Conservation (phyloP, 2,888 invertebrate genomes). For the Macrophya annulata region DNA sequence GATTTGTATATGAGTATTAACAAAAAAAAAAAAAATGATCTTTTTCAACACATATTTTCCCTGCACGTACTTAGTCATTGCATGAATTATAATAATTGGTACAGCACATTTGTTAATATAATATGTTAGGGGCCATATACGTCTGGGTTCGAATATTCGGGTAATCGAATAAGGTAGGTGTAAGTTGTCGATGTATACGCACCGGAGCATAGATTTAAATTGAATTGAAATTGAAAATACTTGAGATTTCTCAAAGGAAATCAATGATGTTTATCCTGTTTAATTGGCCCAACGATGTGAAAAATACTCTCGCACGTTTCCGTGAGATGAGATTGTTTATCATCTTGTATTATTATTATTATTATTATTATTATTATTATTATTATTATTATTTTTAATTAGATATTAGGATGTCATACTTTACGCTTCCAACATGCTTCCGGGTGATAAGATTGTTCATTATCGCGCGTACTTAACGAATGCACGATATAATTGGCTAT, state of each 20-base stretch:
- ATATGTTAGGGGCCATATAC: background rate
- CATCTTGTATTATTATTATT: background rate
- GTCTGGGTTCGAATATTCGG: background rate
- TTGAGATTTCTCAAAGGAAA: background rate
- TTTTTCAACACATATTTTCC: background rate
- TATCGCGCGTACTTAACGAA: background rate
- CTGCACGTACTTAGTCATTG: too few relatives aligned
- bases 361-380: background rate
- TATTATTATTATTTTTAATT: background rate
- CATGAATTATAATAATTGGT: background rate
- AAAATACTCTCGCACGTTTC: background rate
- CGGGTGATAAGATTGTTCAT: background rate
- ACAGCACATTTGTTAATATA: background rate
- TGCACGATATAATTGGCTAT: constrained; percentile 11
- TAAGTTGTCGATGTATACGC: background rate
- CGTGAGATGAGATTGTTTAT: background rate
- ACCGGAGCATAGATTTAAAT: constrained; percentile 12
- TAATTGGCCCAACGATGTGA: constrained; percentile 12
- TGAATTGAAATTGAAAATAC: background rate
- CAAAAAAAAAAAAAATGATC: background rate
- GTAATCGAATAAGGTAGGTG: background rate
- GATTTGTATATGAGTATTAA: too few relatives aligned
- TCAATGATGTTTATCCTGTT: constrained; percentile 23
- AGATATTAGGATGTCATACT: background rate
- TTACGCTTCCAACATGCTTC: background rate